phyloP scores from a whole-genome alignment of 2,797 vertebrate species.

The Argya squamiceps region DNA sequence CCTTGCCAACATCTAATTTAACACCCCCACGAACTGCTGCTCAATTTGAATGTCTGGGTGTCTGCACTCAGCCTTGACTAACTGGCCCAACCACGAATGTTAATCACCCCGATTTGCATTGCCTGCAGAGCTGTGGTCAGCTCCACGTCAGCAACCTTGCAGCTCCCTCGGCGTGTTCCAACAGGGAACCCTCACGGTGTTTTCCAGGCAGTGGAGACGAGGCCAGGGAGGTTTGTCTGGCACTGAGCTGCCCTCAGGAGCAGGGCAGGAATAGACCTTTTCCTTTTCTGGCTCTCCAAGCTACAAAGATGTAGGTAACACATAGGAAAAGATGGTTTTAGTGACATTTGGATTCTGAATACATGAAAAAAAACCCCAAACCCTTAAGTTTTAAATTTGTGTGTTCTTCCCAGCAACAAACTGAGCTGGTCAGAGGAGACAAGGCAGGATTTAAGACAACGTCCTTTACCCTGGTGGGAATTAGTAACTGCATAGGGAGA shows the following conservation, averaged over 20 bases:
- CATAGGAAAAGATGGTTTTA: not conserved
- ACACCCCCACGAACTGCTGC: not conserved
- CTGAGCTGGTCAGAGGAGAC: not conserved
- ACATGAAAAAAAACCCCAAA: too few species aligned
- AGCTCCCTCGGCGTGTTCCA: not conserved
- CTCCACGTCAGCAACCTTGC: not conserved
- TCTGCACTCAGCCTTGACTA: not conserved
- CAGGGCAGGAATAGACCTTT: not conserved
- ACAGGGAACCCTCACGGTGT: not conserved
- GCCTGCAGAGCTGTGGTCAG: not conserved
- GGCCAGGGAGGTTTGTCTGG: not conserved
- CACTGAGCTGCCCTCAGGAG: not conserved
- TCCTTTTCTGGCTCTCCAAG: accelerated
- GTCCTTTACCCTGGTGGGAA: not conserved
- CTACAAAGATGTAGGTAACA: not conserved
- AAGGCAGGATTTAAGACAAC: too few species aligned
- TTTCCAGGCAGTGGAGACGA: not conserved
- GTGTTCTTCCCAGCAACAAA: not conserved
- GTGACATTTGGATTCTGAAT: not conserved
- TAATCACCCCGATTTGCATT: not conserved
- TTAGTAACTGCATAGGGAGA: accelerated
- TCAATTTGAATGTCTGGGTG: not conserved
- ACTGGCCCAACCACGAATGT: not conserved
- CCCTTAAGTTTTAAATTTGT: not conserved
- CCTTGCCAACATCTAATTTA: not conserved